Evolutionary conservation across 2,888 invertebrate genomes (phyloP).

Genomic region (Gymnoscelis rufifasciata): DNA sequence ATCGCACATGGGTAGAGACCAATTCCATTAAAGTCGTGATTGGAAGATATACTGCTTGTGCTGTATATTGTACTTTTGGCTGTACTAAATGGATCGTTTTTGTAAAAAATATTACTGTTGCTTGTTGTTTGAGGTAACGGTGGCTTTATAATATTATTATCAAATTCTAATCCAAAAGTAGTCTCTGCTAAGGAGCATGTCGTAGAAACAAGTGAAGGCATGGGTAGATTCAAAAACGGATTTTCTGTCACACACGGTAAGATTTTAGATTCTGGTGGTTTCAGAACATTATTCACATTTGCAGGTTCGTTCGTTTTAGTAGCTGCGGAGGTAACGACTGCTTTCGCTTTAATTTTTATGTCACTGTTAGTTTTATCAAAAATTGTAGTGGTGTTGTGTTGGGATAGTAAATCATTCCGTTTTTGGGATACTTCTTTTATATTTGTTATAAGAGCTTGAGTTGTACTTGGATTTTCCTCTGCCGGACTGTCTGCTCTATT

Average conservation of each 20-base stretch:
- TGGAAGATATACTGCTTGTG: constrained; percentile 65
- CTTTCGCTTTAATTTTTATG: constrained; percentile 38
- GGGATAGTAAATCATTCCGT: constrained; percentile 42
- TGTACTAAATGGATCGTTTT: constrained; percentile 62
- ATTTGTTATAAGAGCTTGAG: constrained; percentile 20
- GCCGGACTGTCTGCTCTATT: constrained; percentile 73
- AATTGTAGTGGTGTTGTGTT: constrained; percentile 32
- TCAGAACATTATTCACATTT: constrained; percentile 47
- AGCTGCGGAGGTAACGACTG: constrained; percentile 24
- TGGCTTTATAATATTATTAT: constrained; percentile 60
- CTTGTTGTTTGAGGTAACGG: constrained; percentile 48
- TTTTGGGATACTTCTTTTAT: constrained; percentile 42
- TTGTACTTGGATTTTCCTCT: constrained; percentile 50
- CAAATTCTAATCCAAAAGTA: constrained; percentile 62
- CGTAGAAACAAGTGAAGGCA: constrained; percentile 59
- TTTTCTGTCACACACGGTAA: constrained; percentile 48
- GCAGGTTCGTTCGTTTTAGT: constrained; percentile 45
- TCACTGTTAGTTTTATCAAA: constrained; percentile 49
- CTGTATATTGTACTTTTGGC: constrained; percentile 68
- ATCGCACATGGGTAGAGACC: constrained; percentile 72
- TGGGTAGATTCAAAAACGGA: constrained; percentile 63
- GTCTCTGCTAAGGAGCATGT: constrained; percentile 53
- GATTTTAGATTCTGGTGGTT: constrained; percentile 43
- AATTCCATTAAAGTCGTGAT: constrained; percentile 67
- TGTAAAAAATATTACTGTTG: constrained; percentile 64